Base-by-base conservation (phyloP, 2,113 vertebrate genomes). In the Sylvietta virens region DNA sequence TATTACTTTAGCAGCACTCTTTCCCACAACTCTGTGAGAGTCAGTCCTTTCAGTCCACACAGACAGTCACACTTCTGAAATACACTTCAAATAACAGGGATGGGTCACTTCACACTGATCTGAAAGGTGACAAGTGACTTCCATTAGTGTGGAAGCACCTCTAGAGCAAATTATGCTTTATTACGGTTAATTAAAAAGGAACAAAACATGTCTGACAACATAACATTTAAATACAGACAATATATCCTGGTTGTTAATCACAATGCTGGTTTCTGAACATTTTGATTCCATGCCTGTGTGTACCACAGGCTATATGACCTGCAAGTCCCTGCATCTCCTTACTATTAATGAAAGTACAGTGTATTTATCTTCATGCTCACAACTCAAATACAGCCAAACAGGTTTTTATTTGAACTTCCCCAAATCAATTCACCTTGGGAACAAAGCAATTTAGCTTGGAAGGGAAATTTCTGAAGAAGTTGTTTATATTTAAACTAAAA, bases 351-450 rank as follows among this genome's bases (percentile, higher is more conserved):
- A 58, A 39, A 91, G 45, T 76, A 81, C 65, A 88, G 86, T 62
- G 35, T 95, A 81, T 95, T 97, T 93, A 76, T 95, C 72, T 76
- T 96, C 77, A 94, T 13, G 20, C 48, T 58, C 47, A 60, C 35
- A 96, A 95, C 44, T 85, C 91, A 92, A 89, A 94, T 40, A 80
- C 24, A 54, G 71, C 33, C 85, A 65, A 94, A 83, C n/a, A 71
- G 45, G 27, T 67, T 92, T 94, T 92, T 91, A 96, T 92, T 88
- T 93, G 87, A 96, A 79, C 77, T 81, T 83, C 73, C 67, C 45
- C 60, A 86, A 94, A 95, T 81, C 84, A 74, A 81, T 93, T 94
- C 88, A 93, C 91, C 80, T 96, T 87, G 88, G 53, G 87, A 91
- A 92, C 66, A 90, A 61, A 92, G 89, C 80, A 78, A 67, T 74